These are phyloP conservation scores for Azemiops feae DNA, from an alignment of 2,113 vertebrate species.

Conservation along the genomic window DNA sequence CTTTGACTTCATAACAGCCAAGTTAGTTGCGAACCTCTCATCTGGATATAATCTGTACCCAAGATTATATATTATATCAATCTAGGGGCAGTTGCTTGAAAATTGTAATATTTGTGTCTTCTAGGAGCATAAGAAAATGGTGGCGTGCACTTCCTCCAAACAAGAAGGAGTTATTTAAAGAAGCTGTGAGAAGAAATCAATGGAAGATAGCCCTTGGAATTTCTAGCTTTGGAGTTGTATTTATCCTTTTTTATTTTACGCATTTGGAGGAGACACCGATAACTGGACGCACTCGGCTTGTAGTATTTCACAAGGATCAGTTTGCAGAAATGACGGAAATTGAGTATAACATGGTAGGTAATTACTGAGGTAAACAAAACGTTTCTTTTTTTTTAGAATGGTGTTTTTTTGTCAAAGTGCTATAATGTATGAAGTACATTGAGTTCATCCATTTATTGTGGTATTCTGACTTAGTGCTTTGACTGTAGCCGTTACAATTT, in stretches of 20 bases:
- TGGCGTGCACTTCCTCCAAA: slow-evolving; percentile 86
- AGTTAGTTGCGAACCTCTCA: neutral
- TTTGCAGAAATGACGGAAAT: slow-evolving; percentile 81
- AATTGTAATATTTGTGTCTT: slow-evolving; percentile 40
- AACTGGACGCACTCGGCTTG: slow-evolving; percentile 85
- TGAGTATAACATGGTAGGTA: slow-evolving; percentile 83
- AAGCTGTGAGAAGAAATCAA: slow-evolving; percentile 75
- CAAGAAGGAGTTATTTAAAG: slow-evolving; percentile 80
- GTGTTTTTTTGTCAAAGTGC: neutral
- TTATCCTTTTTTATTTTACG: slow-evolving; percentile 81
- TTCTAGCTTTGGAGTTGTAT: slow-evolving; percentile 70
- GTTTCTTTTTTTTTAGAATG: neutral
- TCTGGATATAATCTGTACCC: neutral
- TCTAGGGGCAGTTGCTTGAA: neutral
- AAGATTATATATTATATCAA: neutral
- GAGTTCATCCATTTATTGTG: neutral
- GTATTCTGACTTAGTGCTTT: neutral
- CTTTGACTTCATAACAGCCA: neutral
- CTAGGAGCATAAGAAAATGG: slow-evolving; percentile 93
- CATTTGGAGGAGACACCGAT: slow-evolving; percentile 90
- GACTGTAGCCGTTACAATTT: neutral
- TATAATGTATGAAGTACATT: neutral
- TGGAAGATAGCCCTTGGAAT: slow-evolving; percentile 79
- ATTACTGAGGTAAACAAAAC: slow-evolving; percentile 10
- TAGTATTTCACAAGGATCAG: slow-evolving; percentile 84